Evolutionary conservation across 2,888 invertebrate genomes (phyloP), one percentile per base, ranked within the genome.

Genomic region (Pilophorus perplexus): DNA sequence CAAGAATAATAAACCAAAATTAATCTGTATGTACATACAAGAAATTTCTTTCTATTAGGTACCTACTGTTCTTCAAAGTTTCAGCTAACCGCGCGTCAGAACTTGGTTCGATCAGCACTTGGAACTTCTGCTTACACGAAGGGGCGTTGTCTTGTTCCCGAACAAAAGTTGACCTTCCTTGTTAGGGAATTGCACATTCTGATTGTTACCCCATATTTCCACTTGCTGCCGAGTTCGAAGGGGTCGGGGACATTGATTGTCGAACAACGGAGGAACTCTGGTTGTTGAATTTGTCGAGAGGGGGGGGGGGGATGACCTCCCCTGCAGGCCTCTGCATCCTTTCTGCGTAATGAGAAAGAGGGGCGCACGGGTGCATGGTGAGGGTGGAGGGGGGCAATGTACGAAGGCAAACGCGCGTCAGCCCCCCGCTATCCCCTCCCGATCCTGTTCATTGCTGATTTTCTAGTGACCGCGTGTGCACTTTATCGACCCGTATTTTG

Each of bases 391-490:
- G 33, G 33, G 33, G 33, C 33, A 6, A 12, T 33, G 6, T 8
- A 12, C 33, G 33, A 12, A 12, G 12, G 33, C 12, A 33, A 33
- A n/a, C n/a, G n/a, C n/a, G n/a, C 33, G 33, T 33, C 33, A 33
- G 33, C 33, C 12, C 33, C 6, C 6, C 33, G 33, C n/a, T n/a
- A n/a, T n/a, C n/a, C n/a, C 3, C 20, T 44, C 44, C 22, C 44
- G 44, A 2, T 18, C 10, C 20, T 20, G 20, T 1, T 12, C n/a
- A n/a, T 33, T 12, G 33, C 33, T 33, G 33, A 25, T 50, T 50
- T 50, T 50, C 50, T 50, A 27, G 25, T 50, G 50, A 50, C 50
- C 50, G 50, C 50, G 23, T 50, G 50, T 50, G 50, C 50, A 50
- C 50, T 25, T 25, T 50, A 50, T 50, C 50, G 50, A 50, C 50